phyloP scores from a whole-genome alignment of 1,140 invertebrate species.

The Elysia chlorotica region DNA sequence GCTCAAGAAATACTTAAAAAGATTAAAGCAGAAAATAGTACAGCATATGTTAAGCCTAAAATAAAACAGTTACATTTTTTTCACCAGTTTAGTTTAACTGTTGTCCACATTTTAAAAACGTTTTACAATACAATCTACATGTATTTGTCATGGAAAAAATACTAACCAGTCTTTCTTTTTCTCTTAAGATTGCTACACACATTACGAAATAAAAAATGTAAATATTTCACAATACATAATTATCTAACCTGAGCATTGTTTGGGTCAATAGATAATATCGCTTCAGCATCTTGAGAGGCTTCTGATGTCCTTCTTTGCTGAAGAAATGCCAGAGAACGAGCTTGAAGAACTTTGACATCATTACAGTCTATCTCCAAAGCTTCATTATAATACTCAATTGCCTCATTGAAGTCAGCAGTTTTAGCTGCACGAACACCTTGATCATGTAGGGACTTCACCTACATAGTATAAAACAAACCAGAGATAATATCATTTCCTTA shows the following conservation, averaged over 20 bases:
- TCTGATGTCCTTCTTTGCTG: slow-evolving; percentile 40
- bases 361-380: slow-evolving; percentile 54
- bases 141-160: too few relatives aligned
- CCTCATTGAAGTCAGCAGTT: slow-evolving; percentile 40
- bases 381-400: slow-evolving; percentile 50
- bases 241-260: slow-evolving; percentile 43
- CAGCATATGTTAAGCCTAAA: too few relatives aligned
- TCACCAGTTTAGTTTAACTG: too few relatives aligned
- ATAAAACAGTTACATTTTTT: too few relatives aligned
- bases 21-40: not conserved
- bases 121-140: too few relatives aligned
- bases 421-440: slow-evolving; percentile 45
- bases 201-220: too few relatives aligned
- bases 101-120: too few relatives aligned
- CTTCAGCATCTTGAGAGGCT: slow-evolving; percentile 47
- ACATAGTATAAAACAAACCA: too few relatives aligned
- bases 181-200: too few relatives aligned
- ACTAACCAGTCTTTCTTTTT: too few relatives aligned
- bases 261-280: slow-evolving; percentile 38
- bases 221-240: too few relatives aligned
- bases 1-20: not conserved
- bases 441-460: slow-evolving; percentile 49
- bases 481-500: too few relatives aligned
- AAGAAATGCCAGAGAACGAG: slow-evolving; percentile 41
- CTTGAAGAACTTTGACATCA: slow-evolving; percentile 43